Base-by-base conservation (phyloP, 1,140 invertebrate species). In the Polypedilum pembai region DNA sequence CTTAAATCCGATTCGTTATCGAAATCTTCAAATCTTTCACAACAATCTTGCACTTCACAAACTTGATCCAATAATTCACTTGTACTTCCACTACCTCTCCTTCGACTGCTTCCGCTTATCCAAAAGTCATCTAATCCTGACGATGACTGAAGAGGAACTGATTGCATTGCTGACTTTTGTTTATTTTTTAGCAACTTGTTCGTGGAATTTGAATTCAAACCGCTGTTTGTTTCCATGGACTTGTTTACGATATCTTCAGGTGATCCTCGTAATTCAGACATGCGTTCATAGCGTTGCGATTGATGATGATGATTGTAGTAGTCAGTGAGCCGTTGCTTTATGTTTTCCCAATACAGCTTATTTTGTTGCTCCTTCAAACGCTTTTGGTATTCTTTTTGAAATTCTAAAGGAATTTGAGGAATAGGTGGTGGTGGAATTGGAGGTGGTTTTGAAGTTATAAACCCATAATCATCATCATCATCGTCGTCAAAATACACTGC, bases 101-200 rank as follows among this genome's bases (percentile, higher is more conserved):
- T 18, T 33, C 5, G 24, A 20, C 18, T 20, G 8, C 65, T 7
- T 69, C 20, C 65, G 20, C 17, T 69, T 69, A 20, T 69, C 65
- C 65, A 69, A 69, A 18, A 18, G 65, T 69, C 65, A 69, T 69
- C 65, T 18, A 69, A 69, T 69, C 65, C 65, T 7, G 20, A 69
- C 65, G 65, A 69, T 69, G 65, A 69, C 65, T 69, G 65, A 69
- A 69, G 17, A 69, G 65, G 65, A 69, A 69, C 65, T 69, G 65
- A n/a, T 10, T 69, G 65, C 18, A 18, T 7, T 20, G 65, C 65
- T 0, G 65, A 20, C 8, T 69, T 69, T 18, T 69, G 65, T 69
- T 69, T 69, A 18, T 69, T 69, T 69, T 69, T 69, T 10, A 20
- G 65, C 65, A 21, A 69, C 20, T 69, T 69, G 8, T 69, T 69